Evolutionary conservation across 2,888 invertebrate species (phyloP).

Genomic region (Steinernema hermaphroditum): DNA sequence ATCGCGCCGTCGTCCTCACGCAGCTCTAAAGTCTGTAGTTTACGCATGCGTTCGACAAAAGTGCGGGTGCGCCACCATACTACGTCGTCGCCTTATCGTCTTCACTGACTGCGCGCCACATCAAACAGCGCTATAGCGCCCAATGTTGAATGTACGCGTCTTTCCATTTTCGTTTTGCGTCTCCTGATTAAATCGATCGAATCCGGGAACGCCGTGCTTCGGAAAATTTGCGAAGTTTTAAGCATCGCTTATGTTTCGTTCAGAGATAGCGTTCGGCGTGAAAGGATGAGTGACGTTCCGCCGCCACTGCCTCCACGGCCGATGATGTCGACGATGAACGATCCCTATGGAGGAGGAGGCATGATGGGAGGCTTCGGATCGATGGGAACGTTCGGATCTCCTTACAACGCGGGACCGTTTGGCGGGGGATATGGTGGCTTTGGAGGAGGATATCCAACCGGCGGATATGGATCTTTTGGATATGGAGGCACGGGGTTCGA

Average conservation of each 20-base stretch:
- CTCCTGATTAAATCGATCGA: neutral
- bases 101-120: neutral
- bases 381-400: slow-evolving; percentile 10
- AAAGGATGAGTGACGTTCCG: slow-evolving; percentile 24
- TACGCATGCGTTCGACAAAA: slow-evolving; percentile 23
- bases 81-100: slow-evolving; percentile 27
- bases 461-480: slow-evolving; percentile 27
- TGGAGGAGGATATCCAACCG: slow-evolving; percentile 32
- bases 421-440: slow-evolving; percentile 41
- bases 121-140: neutral
- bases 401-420: neutral
- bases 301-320: slow-evolving; percentile 23
- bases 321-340: slow-evolving; percentile 24
- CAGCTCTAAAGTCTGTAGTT: slow-evolving; percentile 29
- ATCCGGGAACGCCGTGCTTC: neutral
- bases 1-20: neutral
- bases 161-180: neutral
- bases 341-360: slow-evolving; percentile 10
- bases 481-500: slow-evolving; percentile 37
- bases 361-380: slow-evolving; percentile 18
- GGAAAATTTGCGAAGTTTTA: neutral
- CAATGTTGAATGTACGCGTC: neutral
- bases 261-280: no score
- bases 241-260: neutral
- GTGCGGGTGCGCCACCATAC: slow-evolving; percentile 23